Evolutionary conservation across 2,113 vertebrate genomes (phyloP).

Genomic region (Alligator sinensis): DNA sequence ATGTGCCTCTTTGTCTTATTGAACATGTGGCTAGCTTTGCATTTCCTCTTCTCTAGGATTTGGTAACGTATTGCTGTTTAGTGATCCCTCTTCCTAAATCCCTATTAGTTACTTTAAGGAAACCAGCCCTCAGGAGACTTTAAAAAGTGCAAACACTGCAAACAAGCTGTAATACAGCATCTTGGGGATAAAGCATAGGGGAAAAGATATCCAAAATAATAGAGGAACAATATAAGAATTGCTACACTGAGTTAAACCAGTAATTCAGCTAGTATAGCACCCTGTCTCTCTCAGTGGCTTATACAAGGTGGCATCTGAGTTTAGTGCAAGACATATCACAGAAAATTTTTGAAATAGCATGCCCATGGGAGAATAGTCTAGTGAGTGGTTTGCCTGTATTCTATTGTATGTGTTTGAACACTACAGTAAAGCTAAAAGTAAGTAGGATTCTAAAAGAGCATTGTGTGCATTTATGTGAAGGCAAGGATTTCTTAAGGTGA

Average conservation of each 20-base stretch:
- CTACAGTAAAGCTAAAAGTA: neutral
- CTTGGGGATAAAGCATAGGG: neutral
- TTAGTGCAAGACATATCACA: neutral
- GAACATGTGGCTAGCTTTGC: rapidly evolving
- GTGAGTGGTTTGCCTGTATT: neutral
- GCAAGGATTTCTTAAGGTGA: neutral
- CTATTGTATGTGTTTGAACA: neutral
- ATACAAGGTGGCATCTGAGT: neutral
- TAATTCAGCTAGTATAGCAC: rapidly evolving
- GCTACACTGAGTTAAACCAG: neutral
- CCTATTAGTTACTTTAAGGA: neutral
- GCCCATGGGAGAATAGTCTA: neutral
- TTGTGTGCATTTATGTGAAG: neutral
- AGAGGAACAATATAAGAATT: neutral
- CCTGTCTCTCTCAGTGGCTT: neutral
- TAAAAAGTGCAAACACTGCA: neutral
- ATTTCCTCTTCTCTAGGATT: neutral
- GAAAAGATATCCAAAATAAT: neutral
- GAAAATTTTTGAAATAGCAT: neutral
- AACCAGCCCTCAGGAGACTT: neutral
- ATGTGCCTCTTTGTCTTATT: neutral
- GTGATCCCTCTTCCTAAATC: neutral
- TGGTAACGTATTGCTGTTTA: neutral
- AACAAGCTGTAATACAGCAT: neutral
- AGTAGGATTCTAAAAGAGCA: neutral